Conservation (phyloP, 2,113 vertebrate genomes). For the Galbula dea region DNA sequence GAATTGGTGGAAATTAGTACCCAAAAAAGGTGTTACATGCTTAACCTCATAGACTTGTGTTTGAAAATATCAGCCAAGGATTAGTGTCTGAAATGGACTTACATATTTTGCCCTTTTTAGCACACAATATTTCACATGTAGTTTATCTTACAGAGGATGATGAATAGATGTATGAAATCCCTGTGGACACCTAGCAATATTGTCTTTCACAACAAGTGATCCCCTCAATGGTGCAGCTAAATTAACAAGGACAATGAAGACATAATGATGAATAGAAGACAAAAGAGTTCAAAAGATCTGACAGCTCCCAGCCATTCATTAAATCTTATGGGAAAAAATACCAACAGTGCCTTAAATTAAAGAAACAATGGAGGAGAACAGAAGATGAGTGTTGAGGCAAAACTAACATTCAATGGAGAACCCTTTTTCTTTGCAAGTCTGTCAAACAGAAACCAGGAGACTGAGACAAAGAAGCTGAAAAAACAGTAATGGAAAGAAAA, state of each 20-base stretch:
- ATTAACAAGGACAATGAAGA: constrained; percentile 47
- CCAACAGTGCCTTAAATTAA: neutral
- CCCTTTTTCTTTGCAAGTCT: neutral
- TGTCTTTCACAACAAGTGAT: constrained; percentile 31
- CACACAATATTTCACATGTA: neutral
- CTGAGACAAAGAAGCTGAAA: neutral
- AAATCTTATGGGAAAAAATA: neutral
- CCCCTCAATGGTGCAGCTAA: neutral
- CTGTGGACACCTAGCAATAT: neutral
- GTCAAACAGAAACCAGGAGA: neutral
- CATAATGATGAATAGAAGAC: constrained; percentile 48
- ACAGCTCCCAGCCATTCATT: constrained; percentile 13
- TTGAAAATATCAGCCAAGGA: neutral
- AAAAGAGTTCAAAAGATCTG: constrained; percentile 5
- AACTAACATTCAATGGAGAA: neutral
- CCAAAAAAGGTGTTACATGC: neutral
- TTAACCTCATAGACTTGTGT: neutral
- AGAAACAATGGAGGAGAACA: neutral
- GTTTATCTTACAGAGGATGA: neutral
- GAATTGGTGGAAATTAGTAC: neutral
- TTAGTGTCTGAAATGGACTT: neutral
- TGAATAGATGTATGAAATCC: neutral
- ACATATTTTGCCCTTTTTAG: neutral
- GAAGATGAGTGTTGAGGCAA: neutral
- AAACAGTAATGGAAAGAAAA: neutral